Percentiles rank a stretch among this genome's conserved stretches.
These are phyloP conservation scores for Penaeus indicus DNA, from an alignment of 1,140 invertebrate species.

Conservation along the genomic window DNA sequence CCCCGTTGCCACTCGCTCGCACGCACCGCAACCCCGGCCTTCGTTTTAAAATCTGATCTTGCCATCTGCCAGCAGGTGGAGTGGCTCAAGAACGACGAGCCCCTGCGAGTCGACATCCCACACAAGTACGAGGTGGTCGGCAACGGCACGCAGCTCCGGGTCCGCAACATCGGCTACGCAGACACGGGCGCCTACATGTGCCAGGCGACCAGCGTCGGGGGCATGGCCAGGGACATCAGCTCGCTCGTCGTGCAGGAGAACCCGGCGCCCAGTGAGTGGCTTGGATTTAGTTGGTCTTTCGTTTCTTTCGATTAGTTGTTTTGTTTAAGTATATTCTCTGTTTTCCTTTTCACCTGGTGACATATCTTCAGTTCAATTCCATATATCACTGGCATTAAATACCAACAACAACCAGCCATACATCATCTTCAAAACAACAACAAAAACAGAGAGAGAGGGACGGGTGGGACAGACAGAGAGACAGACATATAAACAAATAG, in stretches of 20 bases:
- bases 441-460: too few relatives aligned
- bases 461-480: too few relatives aligned
- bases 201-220: slow-evolving; percentile 80
- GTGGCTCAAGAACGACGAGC: slow-evolving; percentile 82
- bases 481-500: too few relatives aligned
- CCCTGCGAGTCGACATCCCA: slow-evolving; percentile 73
- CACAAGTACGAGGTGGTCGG: slow-evolving; percentile 79
- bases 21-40: not conserved
- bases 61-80: slow-evolving; percentile 71
- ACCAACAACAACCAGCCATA: too few relatives aligned
- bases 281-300: not conserved
- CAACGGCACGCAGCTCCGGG: slow-evolving; percentile 80
- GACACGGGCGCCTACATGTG: slow-evolving; percentile 84
- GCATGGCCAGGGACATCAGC: slow-evolving; percentile 80
- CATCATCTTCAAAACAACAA: too few relatives aligned
- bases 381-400: too few relatives aligned
- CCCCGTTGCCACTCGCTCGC: not conserved
- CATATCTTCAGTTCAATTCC: not conserved
- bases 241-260: slow-evolving; percentile 81
- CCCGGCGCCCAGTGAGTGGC: slow-evolving; percentile 76
- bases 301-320: not conserved
- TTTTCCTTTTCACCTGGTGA: not conserved
- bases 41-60: slow-evolving; percentile 4
- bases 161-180: slow-evolving; percentile 79
- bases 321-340: not conserved